Evolutionary conservation across 1,140 invertebrate genomes (phyloP), one percentile per base, ranked within the genome.

Genomic region (Sarcophaga bullata): DNA sequence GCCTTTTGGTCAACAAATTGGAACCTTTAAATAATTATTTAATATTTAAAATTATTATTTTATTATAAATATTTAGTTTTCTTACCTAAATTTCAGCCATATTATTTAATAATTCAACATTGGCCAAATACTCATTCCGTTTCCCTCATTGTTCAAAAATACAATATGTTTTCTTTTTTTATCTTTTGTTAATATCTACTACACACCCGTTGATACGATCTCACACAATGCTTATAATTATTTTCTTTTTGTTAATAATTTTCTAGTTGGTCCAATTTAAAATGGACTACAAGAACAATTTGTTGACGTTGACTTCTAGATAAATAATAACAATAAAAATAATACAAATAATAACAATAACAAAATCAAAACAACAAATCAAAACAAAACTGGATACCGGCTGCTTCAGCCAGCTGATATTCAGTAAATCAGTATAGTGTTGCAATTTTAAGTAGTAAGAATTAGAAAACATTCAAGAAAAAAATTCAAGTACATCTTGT

Each of bases 1-100:
- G 88, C 73, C 87, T 86, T 19, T 15, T 73, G 8, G 17, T 37
- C 17, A 82, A 13, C 11, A 72, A 49, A 37, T 58, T 78, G 13
- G 72, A 10, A 58, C 47, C 80, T 81, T 19, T 9, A 68, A 19
- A 68, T 19, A 25, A 25, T 19, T 17, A 9, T 68, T 68, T 25
- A 58, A 58, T 19, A 19, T 25, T 68, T 68, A 19, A 25, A 8
- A 8, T 68, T 10, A 25, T 19, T 68, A 68, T 6, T 68, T 68
- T 25, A 19, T 19, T 2, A 15, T 7, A 13, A 58, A 25, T 68
- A 68, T 68, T 68, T 68, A 19, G 17, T 19, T 68, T 19, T 68
- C 17, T 68, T 68, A 9, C 17, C 17, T 68, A 10, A 6, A 19
- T 68, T 68, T 19, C 62, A 68, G 62, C 62, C 62, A 68, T 68